These are phyloP conservation scores for Anagyrus pseudococci DNA, from an alignment of 2,888 invertebrate genomes.

Conservation along the genomic window DNA sequence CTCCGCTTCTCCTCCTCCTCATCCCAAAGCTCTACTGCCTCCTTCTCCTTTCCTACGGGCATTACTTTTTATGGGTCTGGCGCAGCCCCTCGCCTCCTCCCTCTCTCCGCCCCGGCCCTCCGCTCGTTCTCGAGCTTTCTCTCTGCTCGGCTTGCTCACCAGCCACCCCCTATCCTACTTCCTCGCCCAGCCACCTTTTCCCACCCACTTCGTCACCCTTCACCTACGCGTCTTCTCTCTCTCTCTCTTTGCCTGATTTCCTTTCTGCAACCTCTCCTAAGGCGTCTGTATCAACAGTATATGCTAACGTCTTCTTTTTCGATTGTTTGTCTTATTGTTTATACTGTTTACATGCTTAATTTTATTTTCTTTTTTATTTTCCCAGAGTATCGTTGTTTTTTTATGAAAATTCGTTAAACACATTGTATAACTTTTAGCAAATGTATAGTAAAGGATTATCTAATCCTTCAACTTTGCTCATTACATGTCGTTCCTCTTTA, in stretches of 20 bases:
- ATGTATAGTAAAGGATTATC: too few species aligned
- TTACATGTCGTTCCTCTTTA: too few species aligned
- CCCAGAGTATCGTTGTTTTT: too few species aligned
- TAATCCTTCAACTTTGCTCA: too few species aligned
- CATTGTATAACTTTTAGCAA: too few species aligned
- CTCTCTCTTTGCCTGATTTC: background rate
- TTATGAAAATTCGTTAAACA: too few species aligned
- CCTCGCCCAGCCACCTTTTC: too few species aligned
- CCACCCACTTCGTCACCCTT: conserved; percentile 26
- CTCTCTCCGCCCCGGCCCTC: conserved; percentile 16
- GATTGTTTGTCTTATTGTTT: too few species aligned
- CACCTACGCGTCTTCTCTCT: conserved; percentile 12
- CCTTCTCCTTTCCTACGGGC: conserved; percentile 7
- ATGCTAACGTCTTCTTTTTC: too few species aligned
- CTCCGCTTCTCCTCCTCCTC: background rate
- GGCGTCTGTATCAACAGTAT: too few species aligned
- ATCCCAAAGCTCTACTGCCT: background rate
- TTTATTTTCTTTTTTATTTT: too few species aligned
- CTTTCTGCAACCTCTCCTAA: background rate
- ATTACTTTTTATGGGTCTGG: conserved; percentile 36
- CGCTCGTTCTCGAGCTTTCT: conserved; percentile 14
- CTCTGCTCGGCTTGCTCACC: conserved; percentile 28
- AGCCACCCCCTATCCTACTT: background rate
- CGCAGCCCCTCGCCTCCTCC: conserved; percentile 25
- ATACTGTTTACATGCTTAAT: too few species aligned